These are phyloP conservation scores for Siniperca undulata DNA, from an alignment of 2,797 vertebrate species.

Conservation along the genomic window DNA sequence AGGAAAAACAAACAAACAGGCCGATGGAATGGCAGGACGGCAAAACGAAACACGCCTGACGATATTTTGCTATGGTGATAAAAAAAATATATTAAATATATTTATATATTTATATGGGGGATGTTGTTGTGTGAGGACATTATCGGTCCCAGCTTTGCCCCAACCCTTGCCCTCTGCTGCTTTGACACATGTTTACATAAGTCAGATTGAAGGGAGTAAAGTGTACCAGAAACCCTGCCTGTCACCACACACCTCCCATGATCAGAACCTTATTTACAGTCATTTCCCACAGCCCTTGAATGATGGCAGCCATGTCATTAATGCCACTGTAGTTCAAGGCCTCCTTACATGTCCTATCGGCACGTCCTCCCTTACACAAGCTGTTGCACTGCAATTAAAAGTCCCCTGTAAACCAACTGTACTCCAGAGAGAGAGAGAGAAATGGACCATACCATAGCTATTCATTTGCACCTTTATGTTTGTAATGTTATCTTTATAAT, in stretches of 20 bases:
- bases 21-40: too few species aligned
- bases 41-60: too few species aligned
- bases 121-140: conserved; percentile 35
- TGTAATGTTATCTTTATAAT: background rate
- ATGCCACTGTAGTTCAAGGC: conserved; percentile 66
- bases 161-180: conserved; percentile 65
- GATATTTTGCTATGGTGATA: too few species aligned
- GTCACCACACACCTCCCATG: conserved; percentile 60
- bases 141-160: conserved; percentile 36
- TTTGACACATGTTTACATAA: conserved; percentile 75
- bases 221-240: conserved; percentile 31
- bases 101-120: too few species aligned
- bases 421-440: conserved; percentile 31
- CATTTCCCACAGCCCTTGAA: conserved; percentile 69
- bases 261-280: conserved; percentile 83
- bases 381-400: conserved; percentile 66
- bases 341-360: conserved; percentile 46
- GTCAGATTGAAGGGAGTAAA: conserved; percentile 50
- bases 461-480: conserved; percentile 29
- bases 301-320: conserved; percentile 83
- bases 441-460: conserved; percentile 9
- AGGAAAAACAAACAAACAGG: too few species aligned
- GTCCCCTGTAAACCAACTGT: conserved; percentile 45
- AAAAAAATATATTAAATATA: too few species aligned
- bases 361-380: conserved; percentile 42